Evolutionary conservation across 2,888 invertebrate genomes (phyloP).

Genomic region (Acanthopleura granulata): DNA sequence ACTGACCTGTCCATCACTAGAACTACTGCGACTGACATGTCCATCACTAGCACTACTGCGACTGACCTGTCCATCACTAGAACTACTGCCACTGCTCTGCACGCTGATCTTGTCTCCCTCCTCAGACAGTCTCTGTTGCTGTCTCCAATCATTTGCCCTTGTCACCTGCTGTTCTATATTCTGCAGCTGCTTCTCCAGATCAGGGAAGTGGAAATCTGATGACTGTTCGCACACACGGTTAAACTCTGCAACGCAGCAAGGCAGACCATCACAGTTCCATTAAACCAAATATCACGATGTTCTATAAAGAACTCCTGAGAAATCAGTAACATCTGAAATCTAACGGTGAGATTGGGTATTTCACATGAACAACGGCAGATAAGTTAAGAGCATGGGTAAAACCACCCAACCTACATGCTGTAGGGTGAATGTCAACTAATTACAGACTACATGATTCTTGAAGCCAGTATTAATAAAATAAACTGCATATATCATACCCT

Average conservation of each 20-base stretch:
- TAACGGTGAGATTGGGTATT: too few relatives aligned
- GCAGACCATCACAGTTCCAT: too few relatives aligned
- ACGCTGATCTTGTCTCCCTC: conserved; percentile 55
- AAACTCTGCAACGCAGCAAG: conserved; percentile 74
- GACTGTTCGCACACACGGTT: conserved; percentile 81
- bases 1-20: conserved; percentile 27
- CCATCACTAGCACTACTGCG: conserved; percentile 44
- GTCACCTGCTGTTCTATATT: conserved; percentile 65
- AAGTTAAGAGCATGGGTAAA: too few relatives aligned
- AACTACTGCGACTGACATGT: conserved; percentile 51
- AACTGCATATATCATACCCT: too few relatives aligned
- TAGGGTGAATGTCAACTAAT: too few relatives aligned
- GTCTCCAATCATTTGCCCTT: conserved; percentile 51
- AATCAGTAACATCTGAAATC: too few relatives aligned
- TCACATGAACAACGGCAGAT: too few relatives aligned
- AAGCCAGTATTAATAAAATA: too few relatives aligned
- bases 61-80: conserved; percentile 27
- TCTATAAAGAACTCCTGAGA: too few relatives aligned
- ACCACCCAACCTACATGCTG: too few relatives aligned
- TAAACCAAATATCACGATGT: too few relatives aligned
- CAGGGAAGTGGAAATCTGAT: conserved; percentile 95
- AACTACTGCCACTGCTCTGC: conserved; percentile 52
- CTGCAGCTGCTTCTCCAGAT: conserved; percentile 87
- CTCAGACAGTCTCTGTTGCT: conserved; percentile 36
- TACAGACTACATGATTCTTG: too few relatives aligned